phyloP scores from a whole-genome alignment of 2,113 vertebrate species.

The Phaethon lepturus region DNA sequence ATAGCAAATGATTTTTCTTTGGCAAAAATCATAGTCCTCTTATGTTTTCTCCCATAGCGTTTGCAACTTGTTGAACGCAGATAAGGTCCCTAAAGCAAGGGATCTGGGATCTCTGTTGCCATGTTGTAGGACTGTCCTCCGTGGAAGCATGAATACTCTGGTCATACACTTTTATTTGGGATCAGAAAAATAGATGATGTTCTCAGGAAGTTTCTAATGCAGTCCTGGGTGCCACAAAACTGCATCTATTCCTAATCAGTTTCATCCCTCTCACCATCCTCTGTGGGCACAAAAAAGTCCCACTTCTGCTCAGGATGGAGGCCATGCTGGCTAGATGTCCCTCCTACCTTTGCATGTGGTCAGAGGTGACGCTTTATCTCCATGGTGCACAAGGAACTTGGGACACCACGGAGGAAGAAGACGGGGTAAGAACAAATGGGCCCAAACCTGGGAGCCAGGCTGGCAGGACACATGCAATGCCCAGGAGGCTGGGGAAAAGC shows the following conservation, averaged over 20 bases:
- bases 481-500: not conserved
- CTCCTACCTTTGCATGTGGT: not conserved
- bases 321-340: not conserved
- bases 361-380: not conserved
- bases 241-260: not conserved
- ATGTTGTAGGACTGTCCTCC: not conserved
- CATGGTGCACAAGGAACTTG: accelerated
- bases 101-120: not conserved
- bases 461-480: not conserved
- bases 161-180: not conserved
- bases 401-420: not conserved
- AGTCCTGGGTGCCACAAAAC: not conserved
- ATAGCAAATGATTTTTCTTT: accelerated
- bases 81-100: not conserved
- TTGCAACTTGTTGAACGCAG: not conserved
- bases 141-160: not conserved
- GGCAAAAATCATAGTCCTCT: not conserved
- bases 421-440: not conserved
- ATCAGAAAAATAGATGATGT: not conserved
- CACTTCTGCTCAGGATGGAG: not conserved
- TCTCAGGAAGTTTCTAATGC: not conserved
- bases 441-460: not conserved
- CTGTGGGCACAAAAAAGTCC: not conserved
- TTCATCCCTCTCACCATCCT: not conserved
- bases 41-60: not conserved